phyloP scores from a whole-genome alignment of 2,797 vertebrate genomes.

The Gouania willdenowi region DNA sequence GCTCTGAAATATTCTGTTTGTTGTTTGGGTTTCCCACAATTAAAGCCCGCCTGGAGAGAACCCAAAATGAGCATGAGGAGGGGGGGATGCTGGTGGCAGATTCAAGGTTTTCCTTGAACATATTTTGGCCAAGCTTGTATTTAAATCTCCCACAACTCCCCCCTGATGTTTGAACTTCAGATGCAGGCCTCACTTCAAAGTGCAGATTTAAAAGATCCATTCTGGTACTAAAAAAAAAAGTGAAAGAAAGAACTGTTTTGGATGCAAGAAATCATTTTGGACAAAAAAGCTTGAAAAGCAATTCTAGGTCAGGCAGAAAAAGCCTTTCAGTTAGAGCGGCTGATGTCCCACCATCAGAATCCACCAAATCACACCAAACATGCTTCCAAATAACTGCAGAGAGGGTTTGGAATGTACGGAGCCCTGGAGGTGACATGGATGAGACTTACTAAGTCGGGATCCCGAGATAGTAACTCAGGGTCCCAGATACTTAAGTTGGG shows the following conservation, averaged over 20 bases:
- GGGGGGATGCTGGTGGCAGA: slow-evolving; percentile 10
- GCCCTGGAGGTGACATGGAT: too few species aligned
- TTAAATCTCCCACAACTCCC: slow-evolving; percentile 28
- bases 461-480: too few species aligned
- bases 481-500: too few species aligned
- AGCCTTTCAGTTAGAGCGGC: slow-evolving; percentile 17
- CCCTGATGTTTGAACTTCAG: slow-evolving; percentile 43
- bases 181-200: slow-evolving; percentile 56
- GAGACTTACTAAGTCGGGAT: too few species aligned
- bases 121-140: slow-evolving; percentile 40
- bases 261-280: slow-evolving; percentile 20
- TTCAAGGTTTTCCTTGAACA: slow-evolving; percentile 54
- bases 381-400: slow-evolving; percentile 13
- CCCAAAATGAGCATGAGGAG: slow-evolving; percentile 18
- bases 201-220: slow-evolving; percentile 41
- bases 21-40: slow-evolving; percentile 22
- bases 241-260: slow-evolving; percentile 16
- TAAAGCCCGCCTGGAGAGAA: slow-evolving; percentile 26
- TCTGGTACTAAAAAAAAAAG: slow-evolving; percentile 18
- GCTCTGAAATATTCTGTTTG: slow-evolving; percentile 2
- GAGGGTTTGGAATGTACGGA: slow-evolving; percentile 11
- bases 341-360: too few species aligned
- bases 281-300: slow-evolving; percentile 26
- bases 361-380: slow-evolving; percentile 25
- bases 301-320: slow-evolving; percentile 33